Evolutionary conservation across 2,113 vertebrate species (phyloP).

Genomic region (Catharus bicknelli): DNA sequence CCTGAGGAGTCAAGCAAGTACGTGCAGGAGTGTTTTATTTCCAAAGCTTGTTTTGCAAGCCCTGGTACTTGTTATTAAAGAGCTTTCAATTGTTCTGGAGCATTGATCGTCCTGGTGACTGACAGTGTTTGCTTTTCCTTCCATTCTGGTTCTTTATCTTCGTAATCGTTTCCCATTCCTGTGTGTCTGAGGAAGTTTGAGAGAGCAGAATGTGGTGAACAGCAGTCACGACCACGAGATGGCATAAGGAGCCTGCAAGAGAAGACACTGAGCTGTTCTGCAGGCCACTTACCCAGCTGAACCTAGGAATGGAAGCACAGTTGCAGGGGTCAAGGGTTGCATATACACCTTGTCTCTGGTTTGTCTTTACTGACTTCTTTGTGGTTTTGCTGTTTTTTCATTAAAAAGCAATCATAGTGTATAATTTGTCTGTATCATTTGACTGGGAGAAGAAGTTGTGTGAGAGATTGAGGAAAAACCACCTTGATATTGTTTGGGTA

Average conservation of each 20-base stretch:
- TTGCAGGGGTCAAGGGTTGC: neutral
- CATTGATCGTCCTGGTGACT: neutral
- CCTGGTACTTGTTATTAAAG: neutral
- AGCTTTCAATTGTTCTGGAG: neutral
- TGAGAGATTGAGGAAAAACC: neutral
- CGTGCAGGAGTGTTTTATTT: neutral
- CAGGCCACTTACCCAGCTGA: neutral
- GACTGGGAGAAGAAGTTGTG: neutral
- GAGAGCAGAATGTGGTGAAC: neutral
- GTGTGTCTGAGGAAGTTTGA: neutral
- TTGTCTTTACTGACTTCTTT: neutral
- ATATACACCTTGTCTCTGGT: neutral
- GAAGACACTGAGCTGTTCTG: neutral
- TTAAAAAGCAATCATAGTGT: neutral
- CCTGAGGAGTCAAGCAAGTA: neutral
- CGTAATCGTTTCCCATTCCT: neutral
- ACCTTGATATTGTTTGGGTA: neutral
- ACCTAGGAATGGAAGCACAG: neutral
- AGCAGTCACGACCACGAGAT: rapidly evolving
- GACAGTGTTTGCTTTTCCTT: neutral
- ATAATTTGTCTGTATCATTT: neutral
- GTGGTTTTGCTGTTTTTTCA: neutral
- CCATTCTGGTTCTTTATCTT: neutral
- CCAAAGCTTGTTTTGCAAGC: neutral
- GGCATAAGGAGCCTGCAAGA: neutral